A percentile compares a stretch with the other conserved stretches of the same genome.
Conservation (phyloP, 2,113 vertebrate species). For the Trematomus loennbergii region DNA sequence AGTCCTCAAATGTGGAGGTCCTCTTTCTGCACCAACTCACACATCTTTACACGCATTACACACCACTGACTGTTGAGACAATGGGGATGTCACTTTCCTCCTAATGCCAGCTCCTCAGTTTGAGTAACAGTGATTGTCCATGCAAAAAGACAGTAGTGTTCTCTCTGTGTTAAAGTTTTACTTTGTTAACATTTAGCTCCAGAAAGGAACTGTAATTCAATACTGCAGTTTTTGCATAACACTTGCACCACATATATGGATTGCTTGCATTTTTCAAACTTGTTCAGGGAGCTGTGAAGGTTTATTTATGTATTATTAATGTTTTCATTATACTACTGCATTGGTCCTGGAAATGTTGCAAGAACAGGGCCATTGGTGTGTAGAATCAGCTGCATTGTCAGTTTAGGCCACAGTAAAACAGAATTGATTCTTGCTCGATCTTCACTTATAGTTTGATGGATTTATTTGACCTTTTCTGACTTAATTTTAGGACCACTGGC, state of each 20-base stretch:
- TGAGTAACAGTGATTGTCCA: constrained; percentile 29
- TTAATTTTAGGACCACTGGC: constrained; percentile 7
- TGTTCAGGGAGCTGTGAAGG: constrained; percentile 50
- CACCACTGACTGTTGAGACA: constrained; percentile 9
- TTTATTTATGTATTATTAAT: constrained; percentile 37
- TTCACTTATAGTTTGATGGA: constrained; percentile 33
- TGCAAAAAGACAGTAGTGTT: neutral
- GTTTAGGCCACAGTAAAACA: constrained; percentile 35
- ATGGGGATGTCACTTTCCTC: constrained; percentile 7
- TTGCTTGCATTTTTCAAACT: constrained; percentile 27
- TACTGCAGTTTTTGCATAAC: constrained; percentile 41
- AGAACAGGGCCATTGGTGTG: constrained; percentile 5
- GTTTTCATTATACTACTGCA: constrained; percentile 34
- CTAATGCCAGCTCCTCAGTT: constrained; percentile 34
- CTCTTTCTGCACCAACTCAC: constrained; percentile 7
- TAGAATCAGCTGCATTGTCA: constrained; percentile 35
- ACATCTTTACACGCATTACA: constrained; percentile 17
- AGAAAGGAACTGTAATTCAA: constrained; percentile 46
- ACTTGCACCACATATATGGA: constrained; percentile 36
- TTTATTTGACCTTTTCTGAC: constrained; percentile 35
- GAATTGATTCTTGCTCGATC: constrained; percentile 12
- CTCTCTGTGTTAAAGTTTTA: constrained; percentile 12
- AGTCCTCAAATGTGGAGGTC: constrained; percentile 4
- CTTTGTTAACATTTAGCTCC: constrained; percentile 22
- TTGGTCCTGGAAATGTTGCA: constrained; percentile 25